These are phyloP conservation scores for Rhagonycha lutea DNA, from an alignment of 2,888 invertebrate genomes.

Conservation along the genomic window DNA sequence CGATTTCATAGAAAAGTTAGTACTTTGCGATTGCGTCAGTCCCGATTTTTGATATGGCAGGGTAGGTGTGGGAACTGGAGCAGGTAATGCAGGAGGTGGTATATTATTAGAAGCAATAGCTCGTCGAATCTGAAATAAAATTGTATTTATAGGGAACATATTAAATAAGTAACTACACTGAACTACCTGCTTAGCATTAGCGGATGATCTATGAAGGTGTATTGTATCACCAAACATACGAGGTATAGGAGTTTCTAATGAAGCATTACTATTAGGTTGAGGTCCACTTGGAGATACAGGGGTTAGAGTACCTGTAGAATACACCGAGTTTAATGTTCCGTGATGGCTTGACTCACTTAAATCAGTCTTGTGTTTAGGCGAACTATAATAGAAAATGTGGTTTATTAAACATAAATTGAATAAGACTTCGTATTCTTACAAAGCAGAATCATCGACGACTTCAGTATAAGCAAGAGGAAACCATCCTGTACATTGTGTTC, in stretches of 20 bases:
- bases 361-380: conserved; percentile 33
- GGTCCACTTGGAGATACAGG: conserved; percentile 56
- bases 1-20: conserved; percentile 54
- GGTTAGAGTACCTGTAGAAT: conserved; percentile 51
- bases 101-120: conserved; percentile 63
- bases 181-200: conserved; percentile 57
- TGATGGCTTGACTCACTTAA: conserved; percentile 51
- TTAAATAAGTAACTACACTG: neutral
- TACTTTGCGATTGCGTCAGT: conserved; percentile 67
- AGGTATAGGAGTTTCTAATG: conserved; percentile 61
- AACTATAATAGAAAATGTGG: conserved; percentile 13
- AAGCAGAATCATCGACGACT: conserved; percentile 68
- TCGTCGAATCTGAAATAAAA: conserved; percentile 56
- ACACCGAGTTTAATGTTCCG: conserved; percentile 47
- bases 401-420: neutral
- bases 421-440: conserved; percentile 55
- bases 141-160: neutral
- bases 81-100: conserved; percentile 73
- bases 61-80: conserved; percentile 68
- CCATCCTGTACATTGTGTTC: conserved; percentile 93
- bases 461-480: conserved; percentile 95
- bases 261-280: conserved; percentile 53
- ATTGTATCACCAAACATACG: conserved; percentile 77
- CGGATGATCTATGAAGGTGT: conserved; percentile 58
- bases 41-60: conserved; percentile 54